Evolutionary conservation across 2,113 vertebrate species (phyloP), one percentile per base, ranked within the genome.

Genomic region (Cyprinodon tularosa): DNA sequence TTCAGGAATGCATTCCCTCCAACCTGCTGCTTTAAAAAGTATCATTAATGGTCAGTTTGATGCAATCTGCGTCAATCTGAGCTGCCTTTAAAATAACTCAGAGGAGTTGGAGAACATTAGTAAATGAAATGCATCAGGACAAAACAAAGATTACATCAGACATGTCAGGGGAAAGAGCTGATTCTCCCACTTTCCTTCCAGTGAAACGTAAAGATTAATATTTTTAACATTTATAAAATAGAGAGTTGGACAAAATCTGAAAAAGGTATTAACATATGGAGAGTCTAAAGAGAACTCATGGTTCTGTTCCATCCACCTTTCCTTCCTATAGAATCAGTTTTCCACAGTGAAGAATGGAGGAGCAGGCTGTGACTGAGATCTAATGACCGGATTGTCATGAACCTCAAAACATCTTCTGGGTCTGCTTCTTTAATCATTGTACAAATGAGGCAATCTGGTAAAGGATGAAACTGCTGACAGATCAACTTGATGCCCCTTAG

Each of bases 361-460:
- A 4, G 13, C 12, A 48, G 12, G 47, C 47, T 15, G 47, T 50
- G 1, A 12, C 47, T 50, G 47, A 15, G 4, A 17, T 8, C 5
- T 20, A 17, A 20, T 20, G 15, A 53, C 48, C 48, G 17, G 48
- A 53, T 53, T 53, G 15, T 14, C 47, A 9, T 42, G 4, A 42
- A 42, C 42, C 4, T 42, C 42, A 42, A 42, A 9, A 9, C 42
- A 42, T 3, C 20, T 20, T 4, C 29, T 48, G 0, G 48, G 4
- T 42, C 6, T 2, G 39, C 22, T 45, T 42, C 0, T 12, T 0
- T 13, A 37, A 14, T 48, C 4, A 20, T 45, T 36, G 38, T 47
- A 71, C 12, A 69, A 38, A 63, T 63, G 17, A 29, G 15, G 15
- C n/a, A 36, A 8, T 36, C 20, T 36, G 59, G 44, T 62, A 62